Evolutionary conservation across 2,888 invertebrate species (phyloP), one percentile per base, ranked within the genome.

Genomic region (Noctua pronuba): DNA sequence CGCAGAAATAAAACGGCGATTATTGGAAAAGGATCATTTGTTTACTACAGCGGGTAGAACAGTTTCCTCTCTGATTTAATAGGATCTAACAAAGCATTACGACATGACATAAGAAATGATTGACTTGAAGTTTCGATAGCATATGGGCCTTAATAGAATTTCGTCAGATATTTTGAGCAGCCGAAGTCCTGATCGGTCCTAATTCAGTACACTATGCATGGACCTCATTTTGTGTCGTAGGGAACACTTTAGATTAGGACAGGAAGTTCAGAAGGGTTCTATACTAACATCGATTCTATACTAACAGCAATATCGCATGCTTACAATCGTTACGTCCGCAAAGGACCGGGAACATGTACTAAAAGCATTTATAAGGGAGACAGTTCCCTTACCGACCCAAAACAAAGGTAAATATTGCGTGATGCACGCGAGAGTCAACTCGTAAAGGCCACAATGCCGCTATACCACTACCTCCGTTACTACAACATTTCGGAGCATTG

Each of bases 331-430:
- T 60, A 69, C 31, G 64, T 65, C 35, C 35, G 31, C 38, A 44
- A 62, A 70, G 52, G 64, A 55, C 28, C 18, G 8, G 24, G 65
- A 74, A 73, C 16, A 65, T 66, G 60, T 66, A 41, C 46, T 71
- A 69, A 75, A 83, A 79, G 46, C 60, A 46, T 75, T 75, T 52
- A 68, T 65, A 62, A 72, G 77, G 41, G 67, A 49, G 73, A 77
- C 68, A 79, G 38, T 73, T 80, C 70, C 71, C 71, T 41, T 71
- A 76, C 70, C 52, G 28, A 70, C 60, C 71, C n/a, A 24, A 86
- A 84, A 82, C 69, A 82, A 74, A 80, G 71, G 65, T 60, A 60
- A 75, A 76, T 72, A 77, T 86, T 77, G 88, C 88, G 87, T 89
- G 86, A 68, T 70, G 62, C 88, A 87, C 83, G 85, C 83, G 83